Base-by-base conservation (phyloP, 2,113 vertebrate species). In the Mellivora capensis region DNA sequence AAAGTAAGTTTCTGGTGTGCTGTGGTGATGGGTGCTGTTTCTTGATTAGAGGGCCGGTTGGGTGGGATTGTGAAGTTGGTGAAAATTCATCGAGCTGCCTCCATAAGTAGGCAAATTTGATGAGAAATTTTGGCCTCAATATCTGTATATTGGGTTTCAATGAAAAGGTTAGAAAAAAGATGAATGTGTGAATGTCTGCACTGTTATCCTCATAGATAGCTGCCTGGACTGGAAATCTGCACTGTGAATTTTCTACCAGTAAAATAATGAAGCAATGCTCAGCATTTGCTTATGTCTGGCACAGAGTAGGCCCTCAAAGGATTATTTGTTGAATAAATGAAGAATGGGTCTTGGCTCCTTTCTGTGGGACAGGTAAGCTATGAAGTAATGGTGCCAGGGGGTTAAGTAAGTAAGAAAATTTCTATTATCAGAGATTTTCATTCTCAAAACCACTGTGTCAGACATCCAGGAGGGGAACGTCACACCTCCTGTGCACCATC, bases 361-460 rank as follows among this genome's bases (percentile, higher is more conserved):
- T 90, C 74, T 39, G 4, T 83, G 61, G 74, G 87, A 80, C 44
- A 79, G 72, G n/a, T 42, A 67, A 83, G 49, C 54, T 64, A 61
- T 54, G 93, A 74, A 39, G 25, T 72, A 89, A 95, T 85, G 87
- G 54, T 49, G 25, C 34, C 23, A 80, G 52, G 27, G 52, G 71
- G 42, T 80, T 27, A 57, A 61, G 8, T 47, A 77, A 88, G 86
- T n/a, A n/a, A n/a, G n/a, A n/a, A 83, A 57, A 91, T 93, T 87
- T 87, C 85, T 86, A 31, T 67, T n/a, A 21, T 85, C 23, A 15
- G 62, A 62, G 81, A 90, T 93, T 89, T 97, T 94, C 69, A 20
- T 94, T 67, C 64, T 69, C 54, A 90, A 90, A 92, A 72, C 21
- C 62, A 31, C 37, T 87, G 34, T 67, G 25, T 87, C 44, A 61